A percentile compares a stretch with the other conserved stretches of the same genome.
These are phyloP conservation scores for Rhogogaster chlorosoma DNA, from an alignment of 2,888 invertebrate genomes.

Conservation along the genomic window DNA sequence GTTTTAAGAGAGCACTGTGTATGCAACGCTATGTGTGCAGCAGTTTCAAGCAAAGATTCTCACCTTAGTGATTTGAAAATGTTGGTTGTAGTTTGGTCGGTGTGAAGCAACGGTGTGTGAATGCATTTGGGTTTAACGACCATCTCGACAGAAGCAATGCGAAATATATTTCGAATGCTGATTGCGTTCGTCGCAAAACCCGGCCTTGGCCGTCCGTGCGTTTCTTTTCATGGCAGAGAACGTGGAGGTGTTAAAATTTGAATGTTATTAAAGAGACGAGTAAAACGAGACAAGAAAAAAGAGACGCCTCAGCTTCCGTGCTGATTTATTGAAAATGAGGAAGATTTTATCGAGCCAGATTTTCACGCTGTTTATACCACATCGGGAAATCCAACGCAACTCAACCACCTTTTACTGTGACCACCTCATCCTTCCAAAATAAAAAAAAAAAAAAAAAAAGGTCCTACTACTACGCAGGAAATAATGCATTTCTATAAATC, in stretches of 20 bases:
- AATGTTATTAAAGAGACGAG: not conserved
- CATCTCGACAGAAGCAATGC: constrained; percentile 63
- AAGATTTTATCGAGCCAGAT: not conserved
- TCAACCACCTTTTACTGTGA: too few species aligned
- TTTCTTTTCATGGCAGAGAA: not conserved
- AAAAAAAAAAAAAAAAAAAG: too few species aligned
- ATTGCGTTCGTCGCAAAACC: constrained; percentile 27
- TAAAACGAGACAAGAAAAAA: not conserved
- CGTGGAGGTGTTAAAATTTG: not conserved
- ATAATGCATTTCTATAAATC: not conserved
- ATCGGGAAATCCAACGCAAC: not conserved
- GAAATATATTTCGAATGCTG: constrained; percentile 62
- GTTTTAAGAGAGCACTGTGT: not conserved
- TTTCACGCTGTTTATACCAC: not conserved
- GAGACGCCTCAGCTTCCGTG: not conserved
- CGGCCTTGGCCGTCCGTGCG: not conserved
- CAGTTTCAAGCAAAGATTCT: not conserved
- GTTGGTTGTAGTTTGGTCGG: not conserved
- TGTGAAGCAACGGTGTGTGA: not conserved
- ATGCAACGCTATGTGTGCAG: not conserved
- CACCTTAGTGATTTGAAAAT: not conserved
- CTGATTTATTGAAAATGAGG: not conserved
- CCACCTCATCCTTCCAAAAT: too few species aligned
- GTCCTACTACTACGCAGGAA: too few species aligned
- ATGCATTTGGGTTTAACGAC: constrained; percentile 44